A percentile compares a stretch with the other conserved stretches of the same genome.
Evolutionary conservation across 2,113 vertebrate species (phyloP).

Genomic region (Scalopus aquaticus): DNA sequence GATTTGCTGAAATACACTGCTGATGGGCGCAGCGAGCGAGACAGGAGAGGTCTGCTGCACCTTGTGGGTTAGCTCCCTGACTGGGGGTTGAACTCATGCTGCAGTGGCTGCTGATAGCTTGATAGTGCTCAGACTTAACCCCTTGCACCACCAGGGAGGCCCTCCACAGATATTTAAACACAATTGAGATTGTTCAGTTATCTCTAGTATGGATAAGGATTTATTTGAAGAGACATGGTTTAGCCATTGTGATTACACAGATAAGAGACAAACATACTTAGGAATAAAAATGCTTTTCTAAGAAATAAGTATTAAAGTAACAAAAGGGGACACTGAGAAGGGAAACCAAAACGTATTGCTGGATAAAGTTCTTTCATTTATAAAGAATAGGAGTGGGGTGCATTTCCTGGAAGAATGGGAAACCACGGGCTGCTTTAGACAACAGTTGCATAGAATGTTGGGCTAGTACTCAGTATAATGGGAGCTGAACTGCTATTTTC

Average conservation of each 20-base stretch:
- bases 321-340: background rate
- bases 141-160: no score
- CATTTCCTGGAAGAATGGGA: background rate
- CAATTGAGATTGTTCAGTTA: conserved; percentile 9
- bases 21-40: no score
- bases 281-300: background rate
- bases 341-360: background rate
- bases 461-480: background rate
- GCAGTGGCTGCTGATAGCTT: no score
- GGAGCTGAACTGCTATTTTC: background rate
- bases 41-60: no score
- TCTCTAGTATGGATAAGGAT: background rate
- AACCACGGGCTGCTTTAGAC: background rate
- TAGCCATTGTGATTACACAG: background rate
- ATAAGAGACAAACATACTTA: background rate
- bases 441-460: background rate
- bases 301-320: background rate
- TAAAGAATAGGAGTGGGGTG: background rate
- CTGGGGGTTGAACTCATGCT: no score
- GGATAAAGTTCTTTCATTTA: background rate
- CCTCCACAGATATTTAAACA: background rate
- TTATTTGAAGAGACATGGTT: conserved; percentile 4
- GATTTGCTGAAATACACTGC: no score
- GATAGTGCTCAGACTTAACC: no score
- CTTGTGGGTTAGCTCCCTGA: no score